Conservation (phyloP, 2,888 invertebrate species). For the Drosophila nr. perissopoda region DNA sequence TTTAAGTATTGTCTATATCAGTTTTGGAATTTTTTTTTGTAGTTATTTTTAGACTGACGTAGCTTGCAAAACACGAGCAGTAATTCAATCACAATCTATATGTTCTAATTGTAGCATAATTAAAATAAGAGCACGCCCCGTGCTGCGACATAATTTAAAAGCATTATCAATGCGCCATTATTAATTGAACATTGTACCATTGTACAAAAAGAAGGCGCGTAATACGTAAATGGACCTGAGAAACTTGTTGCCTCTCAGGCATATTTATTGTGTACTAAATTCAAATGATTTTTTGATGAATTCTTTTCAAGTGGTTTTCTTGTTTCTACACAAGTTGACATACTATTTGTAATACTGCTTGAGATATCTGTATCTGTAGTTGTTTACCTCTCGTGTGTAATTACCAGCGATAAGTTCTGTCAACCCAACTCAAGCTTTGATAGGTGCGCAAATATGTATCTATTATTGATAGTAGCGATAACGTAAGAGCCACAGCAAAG, state of each 20-base stretch:
- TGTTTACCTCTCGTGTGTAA: constrained; percentile 29
- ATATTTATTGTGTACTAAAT: constrained; percentile 11
- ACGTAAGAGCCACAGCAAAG: not conserved
- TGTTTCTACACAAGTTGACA: constrained; percentile 24
- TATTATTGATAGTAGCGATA: constrained; percentile 40
- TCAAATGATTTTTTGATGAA: constrained; percentile 23
- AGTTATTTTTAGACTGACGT: constrained; percentile 28
- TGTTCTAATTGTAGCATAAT: constrained; percentile 57
- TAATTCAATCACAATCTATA: constrained; percentile 14
- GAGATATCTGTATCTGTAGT: constrained; percentile 19
- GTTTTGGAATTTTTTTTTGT: constrained; percentile 1
- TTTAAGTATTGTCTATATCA: constrained; percentile 15
- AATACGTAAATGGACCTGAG: not conserved
- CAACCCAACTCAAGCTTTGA: constrained; percentile 40
- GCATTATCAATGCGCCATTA: constrained; percentile 24
- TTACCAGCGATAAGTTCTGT: constrained; percentile 52
- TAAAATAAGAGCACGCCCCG: constrained; percentile 27
- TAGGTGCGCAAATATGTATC: constrained; percentile 43
- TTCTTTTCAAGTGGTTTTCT: constrained; percentile 28
- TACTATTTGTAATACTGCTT: constrained; percentile 28
- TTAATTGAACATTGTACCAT: not conserved
- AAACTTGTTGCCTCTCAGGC: constrained; percentile 9
- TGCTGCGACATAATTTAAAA: constrained; percentile 6
- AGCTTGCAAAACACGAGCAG: constrained; percentile 34
- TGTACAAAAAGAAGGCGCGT: constrained; percentile 9